These are phyloP conservation scores for Buteo buteo DNA, from an alignment of 2,113 vertebrate species.

Conservation along the genomic window DNA sequence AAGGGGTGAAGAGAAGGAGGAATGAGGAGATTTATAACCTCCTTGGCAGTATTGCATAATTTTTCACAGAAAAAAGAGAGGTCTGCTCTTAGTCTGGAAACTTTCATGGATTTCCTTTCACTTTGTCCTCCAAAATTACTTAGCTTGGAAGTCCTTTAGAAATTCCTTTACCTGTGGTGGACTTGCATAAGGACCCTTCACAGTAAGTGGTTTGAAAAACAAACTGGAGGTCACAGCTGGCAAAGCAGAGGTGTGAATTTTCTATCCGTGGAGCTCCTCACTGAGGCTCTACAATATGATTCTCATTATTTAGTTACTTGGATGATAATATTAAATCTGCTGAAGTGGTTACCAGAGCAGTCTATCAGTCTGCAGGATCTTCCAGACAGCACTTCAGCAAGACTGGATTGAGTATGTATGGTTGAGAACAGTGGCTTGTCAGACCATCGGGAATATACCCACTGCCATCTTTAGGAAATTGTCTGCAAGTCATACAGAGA, in stretches of 20 bases:
- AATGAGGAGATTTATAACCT: background rate
- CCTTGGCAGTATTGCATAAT: background rate
- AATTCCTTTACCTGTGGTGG: background rate
- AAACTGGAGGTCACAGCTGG: background rate
- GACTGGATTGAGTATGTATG: rapidly evolving
- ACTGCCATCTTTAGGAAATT: background rate
- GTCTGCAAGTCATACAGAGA: background rate
- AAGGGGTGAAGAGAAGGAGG: background rate
- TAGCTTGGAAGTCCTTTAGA: background rate
- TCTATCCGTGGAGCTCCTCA: background rate
- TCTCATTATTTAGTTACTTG: background rate
- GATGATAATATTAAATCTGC: background rate
- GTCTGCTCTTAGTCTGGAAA: background rate
- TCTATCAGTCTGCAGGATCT: background rate
- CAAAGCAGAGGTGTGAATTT: background rate
- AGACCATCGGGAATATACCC: background rate
- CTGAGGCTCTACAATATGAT: background rate
- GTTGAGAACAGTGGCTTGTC: background rate
- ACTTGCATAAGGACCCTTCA: background rate
- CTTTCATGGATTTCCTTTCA: background rate
- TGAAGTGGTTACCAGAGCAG: background rate
- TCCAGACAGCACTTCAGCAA: background rate
- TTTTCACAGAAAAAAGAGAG: background rate
- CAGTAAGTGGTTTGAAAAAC: background rate
- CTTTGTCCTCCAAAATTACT: background rate